Evolutionary conservation across 2,113 vertebrate genomes (phyloP).

Genomic region (Mesocricetus auratus): DNA sequence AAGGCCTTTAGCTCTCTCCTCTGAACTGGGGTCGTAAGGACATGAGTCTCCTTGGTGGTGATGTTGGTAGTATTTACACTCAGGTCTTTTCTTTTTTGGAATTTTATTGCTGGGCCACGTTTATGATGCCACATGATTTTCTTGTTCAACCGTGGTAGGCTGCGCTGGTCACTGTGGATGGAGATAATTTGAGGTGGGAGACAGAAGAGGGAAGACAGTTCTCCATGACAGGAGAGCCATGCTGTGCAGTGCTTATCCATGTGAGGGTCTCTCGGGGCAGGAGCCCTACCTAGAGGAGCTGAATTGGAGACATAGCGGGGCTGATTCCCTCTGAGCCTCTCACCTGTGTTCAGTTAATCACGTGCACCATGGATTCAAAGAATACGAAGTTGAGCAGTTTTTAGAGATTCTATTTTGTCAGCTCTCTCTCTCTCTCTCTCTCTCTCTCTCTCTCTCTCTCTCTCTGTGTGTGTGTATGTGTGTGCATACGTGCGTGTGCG

Average conservation of each 20-base stretch:
- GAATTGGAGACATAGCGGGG: background rate
- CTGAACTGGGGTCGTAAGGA: background rate
- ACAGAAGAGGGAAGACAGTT: background rate
- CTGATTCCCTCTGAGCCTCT: too few species aligned
- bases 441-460: too few species aligned
- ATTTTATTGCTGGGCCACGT: background rate
- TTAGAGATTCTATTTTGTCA: background rate
- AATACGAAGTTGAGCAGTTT: background rate
- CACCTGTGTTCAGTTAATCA: background rate
- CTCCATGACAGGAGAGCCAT: background rate
- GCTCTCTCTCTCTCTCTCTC: too few species aligned
- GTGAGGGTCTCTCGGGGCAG: background rate
- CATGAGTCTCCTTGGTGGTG: background rate
- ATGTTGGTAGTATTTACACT: background rate
- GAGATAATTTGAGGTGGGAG: background rate
- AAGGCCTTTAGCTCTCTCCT: background rate
- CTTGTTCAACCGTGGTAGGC: background rate
- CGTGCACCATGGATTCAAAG: background rate
- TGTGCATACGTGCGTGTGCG: background rate
- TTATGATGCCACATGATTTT: background rate
- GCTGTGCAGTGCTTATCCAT: background rate
- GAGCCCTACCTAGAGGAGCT: background rate
- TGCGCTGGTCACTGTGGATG: background rate
- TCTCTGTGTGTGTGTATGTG: background rate
- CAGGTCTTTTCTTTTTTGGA: background rate